Evolutionary conservation across 2,113 vertebrate genomes (phyloP), one percentile per base, ranked within the genome.

Genomic region (Erythrolamprus reginae): DNA sequence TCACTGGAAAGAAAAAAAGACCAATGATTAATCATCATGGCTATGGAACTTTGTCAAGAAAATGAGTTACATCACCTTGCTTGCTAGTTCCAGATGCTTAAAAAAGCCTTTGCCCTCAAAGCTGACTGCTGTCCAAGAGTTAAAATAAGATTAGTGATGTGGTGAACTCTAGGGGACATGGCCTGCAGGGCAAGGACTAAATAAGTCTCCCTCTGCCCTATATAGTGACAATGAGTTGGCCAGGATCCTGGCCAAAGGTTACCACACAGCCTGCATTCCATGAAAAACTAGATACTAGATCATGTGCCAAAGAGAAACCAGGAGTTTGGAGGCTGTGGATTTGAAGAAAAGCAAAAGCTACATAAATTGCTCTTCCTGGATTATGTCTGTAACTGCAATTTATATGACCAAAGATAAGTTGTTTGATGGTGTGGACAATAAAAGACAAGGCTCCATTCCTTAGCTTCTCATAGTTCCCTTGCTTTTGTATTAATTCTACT

Each of bases 81-180:
- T 89, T 93, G 87, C 92, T 94, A 86, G 56, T 97, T 97, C 94
- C 95, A 96, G 96, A 95, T 96, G 94, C 96, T 97, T 97, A 95
- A 97, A 96, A 96, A 96, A 96, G 96, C 93, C 95, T 94, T 95
- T 94, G 90, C 88, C 85, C 92, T 92, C 91, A 93, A 93, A 95
- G 45, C 90, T 91, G 93, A 95, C 84, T 91, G 82, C 89, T 93
- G 95, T 94, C 94, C 91, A 92, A 95, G 93, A 92, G 84, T 93
- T 95, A 95, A 96, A 95, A 94, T 93, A 92, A 94, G 89, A 94
- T 92, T 65, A 92, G 93, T 94, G 89, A 15, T 56, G 90, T 86
- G 1, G 90, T 92, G 94, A 92, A 90, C 93, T 94, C 92, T 94
- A 92, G 94, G 94, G 95, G 94, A 93, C 90, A 88, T 96, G 95